A percentile compares a stretch with the other conserved stretches of the same genome.
phyloP scores from a whole-genome alignment of 2,113 vertebrate genomes.

The Colius striatus region DNA sequence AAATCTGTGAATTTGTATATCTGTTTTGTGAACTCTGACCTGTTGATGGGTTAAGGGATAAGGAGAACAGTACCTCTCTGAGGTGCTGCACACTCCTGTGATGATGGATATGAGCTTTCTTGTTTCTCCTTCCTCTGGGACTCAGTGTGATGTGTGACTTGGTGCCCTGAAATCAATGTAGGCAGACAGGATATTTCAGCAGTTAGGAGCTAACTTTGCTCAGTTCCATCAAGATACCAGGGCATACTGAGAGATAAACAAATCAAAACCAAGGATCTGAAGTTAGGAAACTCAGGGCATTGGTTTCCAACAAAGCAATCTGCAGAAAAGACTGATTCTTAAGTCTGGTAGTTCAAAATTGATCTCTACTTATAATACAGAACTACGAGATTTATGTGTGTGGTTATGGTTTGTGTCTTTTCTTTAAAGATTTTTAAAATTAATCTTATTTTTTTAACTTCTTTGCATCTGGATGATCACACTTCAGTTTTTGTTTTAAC shows the following conservation, averaged over 20 bases:
- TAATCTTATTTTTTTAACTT: fast-evolving
- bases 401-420: not conserved
- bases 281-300: not conserved
- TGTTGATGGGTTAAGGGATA: not conserved
- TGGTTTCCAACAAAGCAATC: not conserved
- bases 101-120: fast-evolving
- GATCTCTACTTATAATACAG: not conserved
- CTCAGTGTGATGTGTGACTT: fast-evolving
- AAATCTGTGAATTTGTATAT: not conserved
- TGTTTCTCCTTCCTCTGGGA: not conserved
- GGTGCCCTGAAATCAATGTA: not conserved
- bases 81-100: not conserved
- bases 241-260: not conserved
- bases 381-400: not conserved
- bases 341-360: not conserved
- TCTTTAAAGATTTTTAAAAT: not conserved
- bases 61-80: not conserved
- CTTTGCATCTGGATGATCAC: not conserved
- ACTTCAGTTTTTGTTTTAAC: not conserved
- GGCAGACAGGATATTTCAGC: not conserved
- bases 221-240: not conserved
- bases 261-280: not conserved
- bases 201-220: not conserved
- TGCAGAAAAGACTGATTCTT: not conserved
- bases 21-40: not conserved